These are phyloP conservation scores for Oscheius sp. DNA, from an alignment of 2,888 invertebrate species.

Conservation along the genomic window DNA sequence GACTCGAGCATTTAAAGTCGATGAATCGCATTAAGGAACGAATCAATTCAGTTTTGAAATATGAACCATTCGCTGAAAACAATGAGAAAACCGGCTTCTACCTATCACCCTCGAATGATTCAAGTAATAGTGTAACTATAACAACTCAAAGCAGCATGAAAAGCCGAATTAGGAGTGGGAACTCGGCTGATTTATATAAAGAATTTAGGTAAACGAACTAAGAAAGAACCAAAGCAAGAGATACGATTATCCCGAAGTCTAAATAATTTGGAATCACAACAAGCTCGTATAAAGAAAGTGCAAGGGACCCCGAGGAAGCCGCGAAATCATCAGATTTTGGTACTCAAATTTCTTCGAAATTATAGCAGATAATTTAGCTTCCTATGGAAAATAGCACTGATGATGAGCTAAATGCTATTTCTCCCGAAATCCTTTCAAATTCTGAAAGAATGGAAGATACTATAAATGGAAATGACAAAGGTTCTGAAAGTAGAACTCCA, in stretches of 20 bases:
- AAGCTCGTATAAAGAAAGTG: not conserved
- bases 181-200: not conserved
- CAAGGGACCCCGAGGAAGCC: not conserved
- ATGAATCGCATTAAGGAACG: constrained; percentile 41
- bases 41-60: constrained; percentile 30
- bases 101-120: constrained; percentile 40
- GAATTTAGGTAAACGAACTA: not conserved
- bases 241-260: constrained; percentile 12
- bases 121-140: constrained; percentile 9
- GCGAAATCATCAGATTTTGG: not conserved
- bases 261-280: constrained; percentile 3
- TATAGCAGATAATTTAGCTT: not conserved
- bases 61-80: not conserved
- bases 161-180: constrained; percentile 4
- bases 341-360: not conserved
- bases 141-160: constrained; percentile 11
- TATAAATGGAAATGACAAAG: not conserved
- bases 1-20: constrained; percentile 45
- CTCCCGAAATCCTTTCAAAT: not conserved
- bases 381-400: constrained; percentile 5
- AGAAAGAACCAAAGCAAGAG: constrained; percentile 2
- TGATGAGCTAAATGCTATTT: not conserved
- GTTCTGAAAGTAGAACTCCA: not conserved
- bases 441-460: not conserved
- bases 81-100: constrained; percentile 39